A percentile compares a stretch with the other conserved stretches of the same genome.
phyloP scores from a whole-genome alignment of 1,140 invertebrate species.

The Macrobrachium rosenbergii region DNA sequence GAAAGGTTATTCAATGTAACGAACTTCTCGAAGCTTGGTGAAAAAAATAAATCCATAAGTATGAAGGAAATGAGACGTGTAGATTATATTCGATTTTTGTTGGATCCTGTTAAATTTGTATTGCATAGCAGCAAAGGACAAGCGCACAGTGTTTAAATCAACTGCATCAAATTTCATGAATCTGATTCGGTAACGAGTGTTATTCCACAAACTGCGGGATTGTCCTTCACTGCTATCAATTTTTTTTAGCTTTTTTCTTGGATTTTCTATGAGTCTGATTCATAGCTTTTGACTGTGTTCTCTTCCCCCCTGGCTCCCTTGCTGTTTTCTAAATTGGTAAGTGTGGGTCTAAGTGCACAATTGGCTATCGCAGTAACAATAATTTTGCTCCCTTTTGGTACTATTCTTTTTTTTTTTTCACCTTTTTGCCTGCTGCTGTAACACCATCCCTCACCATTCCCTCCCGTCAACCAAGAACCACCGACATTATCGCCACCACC shows the following conservation, averaged over 20 bases:
- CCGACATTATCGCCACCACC: background rate
- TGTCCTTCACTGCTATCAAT: slow-evolving; percentile 19
- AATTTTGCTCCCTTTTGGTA: background rate
- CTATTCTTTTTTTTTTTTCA: background rate
- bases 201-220: background rate
- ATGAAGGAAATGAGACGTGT: background rate
- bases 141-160: background rate
- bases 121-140: slow-evolving; percentile 2
- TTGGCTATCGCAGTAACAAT: slow-evolving; percentile 9
- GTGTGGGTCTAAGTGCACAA: slow-evolving; percentile 46
- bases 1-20: no score
- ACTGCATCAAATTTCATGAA: no score
- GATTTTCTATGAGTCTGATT: slow-evolving; percentile 46
- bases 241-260: slow-evolving; percentile 13
- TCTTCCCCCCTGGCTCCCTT: slow-evolving; percentile 52
- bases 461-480: background rate
- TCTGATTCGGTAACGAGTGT: background rate
- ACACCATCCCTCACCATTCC: background rate
- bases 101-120: slow-evolving; percentile 19
- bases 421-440: slow-evolving; percentile 8
- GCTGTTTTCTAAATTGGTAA: slow-evolving; percentile 61
- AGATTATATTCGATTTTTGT: background rate
- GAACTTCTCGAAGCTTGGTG: no score
- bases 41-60: no score
- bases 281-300: slow-evolving; percentile 53